Evolutionary conservation across 1,140 invertebrate genomes (phyloP), one percentile per base, ranked within the genome.

Genomic region (Sycophaga agraensis): DNA sequence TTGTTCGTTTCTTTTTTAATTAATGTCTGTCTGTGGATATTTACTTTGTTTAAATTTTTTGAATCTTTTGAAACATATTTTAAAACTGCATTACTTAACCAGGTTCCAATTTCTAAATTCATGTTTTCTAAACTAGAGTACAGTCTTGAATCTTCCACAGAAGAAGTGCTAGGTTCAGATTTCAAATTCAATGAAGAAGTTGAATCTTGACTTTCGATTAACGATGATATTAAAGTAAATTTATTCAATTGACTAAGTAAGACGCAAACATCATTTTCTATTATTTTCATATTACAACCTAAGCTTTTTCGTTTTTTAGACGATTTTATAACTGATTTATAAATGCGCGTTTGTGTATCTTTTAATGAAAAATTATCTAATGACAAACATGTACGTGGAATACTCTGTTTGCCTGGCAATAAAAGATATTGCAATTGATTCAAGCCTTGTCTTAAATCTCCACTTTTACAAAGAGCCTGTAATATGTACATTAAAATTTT

Each of bases 351-450:
- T 28, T 68, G 65, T 35, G 70, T 63, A 34, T 76, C 70, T 56
- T 70, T 72, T 76, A 74, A 76, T 2, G 74, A 35, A 8, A 70
- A 71, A 50, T 66, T 55, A 19, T 53, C 48, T 12, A 53, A 12
- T 28, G 9, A 12, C 24, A 65, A 51, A 53, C 65, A 49, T 49
- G 62, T 50, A n/a, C 64, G 19, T 2, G 45, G 40, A 45, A 65
- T 55, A 6, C 31, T 28, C 7, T 56, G 39, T 58, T 56, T 63
- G 40, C 77, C 78, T 45, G 79, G 85, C 48, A 83, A 70, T 61
- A 87, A 74, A 68, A 86, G 84, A 77, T 87, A 90, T 69, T 92
- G 89, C 57, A 91, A 75, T 66, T 87, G 85, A 57, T 90, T 80
- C 37, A 91, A 76, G 24, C 87, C 86, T 76, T 86, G 87, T 54